Conservation (phyloP, 2,797 vertebrate genomes). For the Periophthalmus magnuspinnatus region DNA sequence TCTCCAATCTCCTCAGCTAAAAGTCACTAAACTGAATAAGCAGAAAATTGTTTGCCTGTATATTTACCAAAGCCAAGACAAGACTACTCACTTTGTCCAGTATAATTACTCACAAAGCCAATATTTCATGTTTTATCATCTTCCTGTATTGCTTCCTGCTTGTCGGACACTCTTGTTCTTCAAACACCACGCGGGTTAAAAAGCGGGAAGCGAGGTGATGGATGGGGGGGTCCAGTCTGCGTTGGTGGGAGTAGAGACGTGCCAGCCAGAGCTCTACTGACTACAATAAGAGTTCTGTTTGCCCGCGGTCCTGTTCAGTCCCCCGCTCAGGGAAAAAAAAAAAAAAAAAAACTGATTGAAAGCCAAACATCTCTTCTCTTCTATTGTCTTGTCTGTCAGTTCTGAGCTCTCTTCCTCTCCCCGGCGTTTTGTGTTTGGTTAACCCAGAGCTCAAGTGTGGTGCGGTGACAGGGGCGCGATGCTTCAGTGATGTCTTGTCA, state of each 20-base stretch:
- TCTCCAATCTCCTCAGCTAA: neutral
- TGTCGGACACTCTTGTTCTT: neutral
- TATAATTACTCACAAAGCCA: neutral
- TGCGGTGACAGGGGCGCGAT: slow-evolving; percentile 41
- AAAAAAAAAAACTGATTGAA: slow-evolving; percentile 44
- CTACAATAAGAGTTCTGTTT: slow-evolving; percentile 58
- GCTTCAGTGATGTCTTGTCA: slow-evolving; percentile 47
- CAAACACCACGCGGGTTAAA: neutral
- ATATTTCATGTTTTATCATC: neutral
- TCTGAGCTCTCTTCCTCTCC: neutral
- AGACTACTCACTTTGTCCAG: neutral
- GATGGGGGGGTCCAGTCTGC: slow-evolving; percentile 26
- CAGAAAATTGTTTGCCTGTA: neutral
- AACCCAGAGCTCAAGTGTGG: slow-evolving; percentile 44
- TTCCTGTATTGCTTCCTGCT: neutral
- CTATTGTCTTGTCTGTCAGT: slow-evolving; percentile 11
- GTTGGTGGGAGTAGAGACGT: slow-evolving; percentile 33
- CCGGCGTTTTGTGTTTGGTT: slow-evolving; percentile 26
- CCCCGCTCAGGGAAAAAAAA: slow-evolving; percentile 19
- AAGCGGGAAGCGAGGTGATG: slow-evolving; percentile 13
- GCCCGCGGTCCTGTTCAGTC: slow-evolving; percentile 41
- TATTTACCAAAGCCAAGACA: neutral
- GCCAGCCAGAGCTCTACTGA: slow-evolving; percentile 42
- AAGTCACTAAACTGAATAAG: neutral
- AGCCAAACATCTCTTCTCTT: slow-evolving; percentile 53